A percentile compares a stretch with the other conserved stretches of the same genome.
phyloP scores from a whole-genome alignment of 2,888 invertebrate species.

The Dorcus hopei region DNA sequence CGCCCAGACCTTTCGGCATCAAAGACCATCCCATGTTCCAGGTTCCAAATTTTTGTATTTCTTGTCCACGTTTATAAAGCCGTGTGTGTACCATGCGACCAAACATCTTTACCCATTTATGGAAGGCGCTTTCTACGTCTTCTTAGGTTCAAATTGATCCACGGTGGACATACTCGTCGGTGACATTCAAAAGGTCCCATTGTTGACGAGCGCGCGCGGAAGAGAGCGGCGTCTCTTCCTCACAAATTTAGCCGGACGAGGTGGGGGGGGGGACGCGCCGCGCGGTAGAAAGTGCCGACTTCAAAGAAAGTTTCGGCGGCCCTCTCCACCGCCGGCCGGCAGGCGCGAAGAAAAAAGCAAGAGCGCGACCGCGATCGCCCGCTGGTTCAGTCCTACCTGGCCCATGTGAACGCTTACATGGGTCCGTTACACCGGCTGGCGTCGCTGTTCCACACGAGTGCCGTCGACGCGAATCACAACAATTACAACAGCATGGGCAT shows the following conservation, averaged over 20 bases:
- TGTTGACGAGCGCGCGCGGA: not conserved
- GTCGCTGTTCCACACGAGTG: slow-evolving; percentile 57
- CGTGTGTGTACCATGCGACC: too few species aligned
- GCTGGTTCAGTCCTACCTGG: slow-evolving; percentile 11
- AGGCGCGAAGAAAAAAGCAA: not conserved
- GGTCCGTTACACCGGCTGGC: slow-evolving; percentile 61
- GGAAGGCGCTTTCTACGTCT: slow-evolving; percentile 2
- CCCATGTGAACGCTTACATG: slow-evolving; percentile 44
- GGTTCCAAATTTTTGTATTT: too few species aligned
- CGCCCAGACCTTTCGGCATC: too few species aligned
- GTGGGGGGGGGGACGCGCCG: slow-evolving; percentile 1
- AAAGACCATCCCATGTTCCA: too few species aligned
- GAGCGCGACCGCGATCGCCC: too few species aligned
- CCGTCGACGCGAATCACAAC: slow-evolving; percentile 52
- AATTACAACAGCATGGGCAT: slow-evolving; percentile 29
- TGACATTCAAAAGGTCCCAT: not conserved
- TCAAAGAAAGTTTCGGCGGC: slow-evolving; percentile 9
- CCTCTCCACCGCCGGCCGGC: slow-evolving; percentile 5
- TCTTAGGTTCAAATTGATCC: not conserved
- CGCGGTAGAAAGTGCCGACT: slow-evolving; percentile 11
- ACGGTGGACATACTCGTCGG: not conserved
- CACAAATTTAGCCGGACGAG: slow-evolving; percentile 9
- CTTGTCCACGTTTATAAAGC: too few species aligned
- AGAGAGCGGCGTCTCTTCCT: not conserved
- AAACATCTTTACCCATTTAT: too few species aligned